Base-by-base conservation (phyloP, 2,888 invertebrate species). In the Stenodema calcarata region DNA sequence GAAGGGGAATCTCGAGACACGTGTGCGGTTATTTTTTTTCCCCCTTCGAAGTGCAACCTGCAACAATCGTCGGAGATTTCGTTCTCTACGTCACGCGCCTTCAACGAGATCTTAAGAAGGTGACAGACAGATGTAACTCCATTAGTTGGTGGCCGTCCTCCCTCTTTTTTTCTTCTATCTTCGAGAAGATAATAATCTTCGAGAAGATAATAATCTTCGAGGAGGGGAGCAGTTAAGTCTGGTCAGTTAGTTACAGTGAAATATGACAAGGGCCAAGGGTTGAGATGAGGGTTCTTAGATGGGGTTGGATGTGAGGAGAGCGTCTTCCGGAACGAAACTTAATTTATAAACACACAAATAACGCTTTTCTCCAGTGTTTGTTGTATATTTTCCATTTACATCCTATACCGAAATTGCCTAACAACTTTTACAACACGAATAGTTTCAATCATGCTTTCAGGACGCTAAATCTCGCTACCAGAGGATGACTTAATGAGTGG, bases 61-160 rank as follows among this genome's bases (percentile, higher is more conserved):
- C 73, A 73, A 73, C 73, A 41, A 35, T 73, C 73, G 30, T 6
- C 41, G 35, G 35, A 41, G 73, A n/a, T 73, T 73, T 73, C 41
- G 3, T 16, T 35, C 35, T 73, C n/a, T 41, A 30, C 73, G 18
- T 73, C 41, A 41, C 73, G n/a, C 73, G n/a, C 73, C 73, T 41
- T 41, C 30, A 35, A 73, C 73, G 14, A 30, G 73, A 73, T 30
- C 35, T n/a, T 30, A 18, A 28, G 62, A 18, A 62, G n/a, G 73
- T 73, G 73, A 73, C 73, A 73, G 73, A 73, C 73, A 73, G 73
- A 73, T 73, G 73, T 73, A 35, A 73, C n/a, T 73, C 73, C 35
- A 73, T 73, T 73, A 73, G 73, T 12, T 12, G 23, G 30, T 54
- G 3, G 14, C 35, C 14, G 35, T 35, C 73, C 35, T 41, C 14